Percentiles rank a stretch among this genome's conserved stretches.
Conservation (phyloP, 2,888 invertebrate genomes). For the Dryomyza anilis region DNA sequence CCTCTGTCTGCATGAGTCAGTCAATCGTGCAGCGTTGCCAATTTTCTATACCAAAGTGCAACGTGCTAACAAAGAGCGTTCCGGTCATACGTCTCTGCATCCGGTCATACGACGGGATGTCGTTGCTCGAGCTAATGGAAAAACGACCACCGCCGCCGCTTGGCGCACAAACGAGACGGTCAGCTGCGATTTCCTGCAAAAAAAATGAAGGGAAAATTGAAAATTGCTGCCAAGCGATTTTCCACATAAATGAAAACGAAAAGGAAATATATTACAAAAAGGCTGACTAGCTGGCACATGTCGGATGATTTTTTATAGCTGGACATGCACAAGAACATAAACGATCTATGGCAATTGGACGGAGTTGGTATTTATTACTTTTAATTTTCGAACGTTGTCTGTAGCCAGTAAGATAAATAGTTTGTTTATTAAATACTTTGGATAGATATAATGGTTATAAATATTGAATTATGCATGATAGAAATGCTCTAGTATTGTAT, state of each 20-base stretch:
- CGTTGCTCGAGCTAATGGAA: not conserved
- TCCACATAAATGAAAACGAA: not conserved
- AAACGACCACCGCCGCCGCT: not conserved
- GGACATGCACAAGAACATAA: no score
- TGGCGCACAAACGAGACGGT: not conserved
- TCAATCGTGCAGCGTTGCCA: not conserved
- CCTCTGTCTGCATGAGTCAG: not conserved
- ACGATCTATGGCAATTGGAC: no score
- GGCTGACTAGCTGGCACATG: not conserved
- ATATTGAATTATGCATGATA: no score
- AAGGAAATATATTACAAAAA: not conserved
- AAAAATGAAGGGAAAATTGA: not conserved
- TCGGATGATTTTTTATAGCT: no score
- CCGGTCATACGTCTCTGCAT: not conserved
- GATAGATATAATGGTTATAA: no score
- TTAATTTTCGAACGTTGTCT: no score
- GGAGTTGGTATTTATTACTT: no score
- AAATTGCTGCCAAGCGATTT: conserved; percentile 14
- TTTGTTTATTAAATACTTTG: no score
- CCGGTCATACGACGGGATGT: not conserved
- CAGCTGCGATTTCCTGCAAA: not conserved
- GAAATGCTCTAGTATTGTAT: no score
- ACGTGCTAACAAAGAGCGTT: not conserved
- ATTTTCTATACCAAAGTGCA: conserved; percentile 14
- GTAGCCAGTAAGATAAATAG: no score